These are phyloP conservation scores for Cydia fagiglandana DNA, from an alignment of 1,140 invertebrate genomes.

Conservation along the genomic window DNA sequence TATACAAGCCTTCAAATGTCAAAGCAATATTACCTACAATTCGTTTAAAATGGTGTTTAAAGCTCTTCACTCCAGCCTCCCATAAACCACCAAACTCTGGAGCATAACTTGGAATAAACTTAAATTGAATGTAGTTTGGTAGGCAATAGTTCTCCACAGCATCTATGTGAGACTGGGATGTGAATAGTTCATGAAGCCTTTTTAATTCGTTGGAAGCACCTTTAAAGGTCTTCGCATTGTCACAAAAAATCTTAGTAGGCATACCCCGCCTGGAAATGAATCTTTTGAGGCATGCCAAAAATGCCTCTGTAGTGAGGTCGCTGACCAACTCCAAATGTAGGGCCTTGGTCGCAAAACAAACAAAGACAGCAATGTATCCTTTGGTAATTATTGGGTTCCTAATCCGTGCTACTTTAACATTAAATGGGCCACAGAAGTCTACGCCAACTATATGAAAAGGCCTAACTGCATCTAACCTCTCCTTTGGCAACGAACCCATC, in stretches of 20 bases:
- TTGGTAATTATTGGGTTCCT: conserved; percentile 47
- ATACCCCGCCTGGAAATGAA: conserved; percentile 43
- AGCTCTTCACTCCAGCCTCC: too few relatives aligned
- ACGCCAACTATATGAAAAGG: conserved; percentile 51
- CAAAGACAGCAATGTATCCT: conserved; percentile 27
- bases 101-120: too few relatives aligned
- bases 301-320: conserved; percentile 55
- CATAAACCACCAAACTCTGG: too few relatives aligned
- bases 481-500: conserved; percentile 57
- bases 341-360: conserved; percentile 59
- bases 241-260: conserved; percentile 35
- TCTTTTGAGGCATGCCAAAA: conserved; percentile 50
- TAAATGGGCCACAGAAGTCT: conserved; percentile 42
- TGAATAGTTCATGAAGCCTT: conserved; percentile 32
- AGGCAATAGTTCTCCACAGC: too few relatives aligned
- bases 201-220: conserved; percentile 37
- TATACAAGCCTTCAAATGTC: too few relatives aligned
- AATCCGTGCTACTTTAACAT: conserved; percentile 38
- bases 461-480: conserved; percentile 35
- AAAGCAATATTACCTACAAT: too few relatives aligned
- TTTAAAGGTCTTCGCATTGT: conserved; percentile 48
- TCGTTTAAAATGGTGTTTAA: too few relatives aligned
- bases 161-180: too few relatives aligned
- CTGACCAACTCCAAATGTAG: conserved; percentile 60
- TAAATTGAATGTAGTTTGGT: too few relatives aligned